Conservation (phyloP, 2,888 invertebrate species). For the Leptarthrus brevirostris region DNA sequence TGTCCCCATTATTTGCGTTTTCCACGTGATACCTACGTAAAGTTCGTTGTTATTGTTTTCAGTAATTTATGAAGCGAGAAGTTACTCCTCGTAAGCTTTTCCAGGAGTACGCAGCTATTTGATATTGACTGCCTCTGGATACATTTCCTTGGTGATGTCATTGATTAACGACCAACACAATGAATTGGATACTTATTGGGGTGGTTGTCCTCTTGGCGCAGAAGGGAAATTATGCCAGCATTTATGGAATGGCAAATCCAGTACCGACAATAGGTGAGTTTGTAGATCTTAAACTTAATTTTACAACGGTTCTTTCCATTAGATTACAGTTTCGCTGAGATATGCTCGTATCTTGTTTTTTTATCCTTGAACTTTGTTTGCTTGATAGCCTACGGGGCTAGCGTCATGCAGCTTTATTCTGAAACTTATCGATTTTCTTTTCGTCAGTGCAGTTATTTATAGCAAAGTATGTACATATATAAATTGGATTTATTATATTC, state of each 20-base stretch:
- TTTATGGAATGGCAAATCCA: conserved; percentile 63
- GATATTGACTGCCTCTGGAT: conserved; percentile 19
- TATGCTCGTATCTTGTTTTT: no score
- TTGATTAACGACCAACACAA: conserved; percentile 56
- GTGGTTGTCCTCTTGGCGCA: conserved; percentile 65
- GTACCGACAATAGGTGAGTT: conserved; percentile 66
- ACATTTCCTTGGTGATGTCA: conserved; percentile 47
- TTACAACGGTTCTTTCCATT: conserved; percentile 5
- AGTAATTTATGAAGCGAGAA: neutral
- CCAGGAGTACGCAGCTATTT: neutral
- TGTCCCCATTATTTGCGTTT: no score
- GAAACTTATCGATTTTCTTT: no score
- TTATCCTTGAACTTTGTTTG: no score
- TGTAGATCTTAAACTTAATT: no score
- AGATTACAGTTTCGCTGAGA: no score
- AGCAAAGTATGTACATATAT: no score
- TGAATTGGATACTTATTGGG: conserved; percentile 66
- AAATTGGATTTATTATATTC: no score
- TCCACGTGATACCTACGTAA: neutral
- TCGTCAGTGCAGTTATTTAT: no score
- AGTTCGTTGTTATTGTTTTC: conserved; percentile 2
- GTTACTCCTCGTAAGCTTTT: neutral
- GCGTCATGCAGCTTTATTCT: no score
- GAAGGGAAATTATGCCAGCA: conserved; percentile 59
- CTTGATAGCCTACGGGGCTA: no score